Base-by-base conservation (phyloP, 2,888 invertebrate genomes). In the Ormyrus labotus region DNA sequence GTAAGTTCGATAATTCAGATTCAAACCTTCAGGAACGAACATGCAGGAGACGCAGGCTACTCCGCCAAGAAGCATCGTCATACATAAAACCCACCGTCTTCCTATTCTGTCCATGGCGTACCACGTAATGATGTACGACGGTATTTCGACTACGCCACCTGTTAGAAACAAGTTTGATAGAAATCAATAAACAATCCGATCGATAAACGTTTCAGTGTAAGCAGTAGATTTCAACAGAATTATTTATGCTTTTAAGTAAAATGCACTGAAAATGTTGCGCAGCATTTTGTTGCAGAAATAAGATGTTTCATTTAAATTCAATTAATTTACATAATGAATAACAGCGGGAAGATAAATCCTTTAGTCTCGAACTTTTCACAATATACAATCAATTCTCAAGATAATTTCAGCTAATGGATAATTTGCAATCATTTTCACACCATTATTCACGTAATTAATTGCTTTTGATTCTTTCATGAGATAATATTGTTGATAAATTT, bases 41-140 rank as follows among this genome's bases (percentile, higher is more conserved):
- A 94, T 92, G 83, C 94, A 94, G 84, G 93, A 93, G 7, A 94
- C 92, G 82, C 94, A 94, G 51, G 94, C 93, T 0, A 94, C 83
- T 0, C 95, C 95, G 0, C 95, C 95, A 7, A 94, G 89, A 11
- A 93, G 91, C 93, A 94, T 94, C 78, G 94, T 93, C 50, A 92
- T 86, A 81, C 93, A 94, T 2, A 95, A 91, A 55, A 94, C 93
- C 93, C 93, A 94, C 82, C 94, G 91, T 50, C 95, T 91, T 0
- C 95, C 95, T 81, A 92, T 92, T 65, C 92, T 90, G 84, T 94
- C 94, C 92, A 95, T 94, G 67, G 93, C 93, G 61, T 93, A 93
- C 94, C 94, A 95, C 4, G 94, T 93, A 64, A 95, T 91, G 82
- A 94, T 91, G 86, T 94, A 94, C 2, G 94, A 94, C 0, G 94